Percentiles rank a stretch among this genome's conserved stretches.
Conservation (phyloP, 2,888 invertebrate species). For the Timandra comae region DNA sequence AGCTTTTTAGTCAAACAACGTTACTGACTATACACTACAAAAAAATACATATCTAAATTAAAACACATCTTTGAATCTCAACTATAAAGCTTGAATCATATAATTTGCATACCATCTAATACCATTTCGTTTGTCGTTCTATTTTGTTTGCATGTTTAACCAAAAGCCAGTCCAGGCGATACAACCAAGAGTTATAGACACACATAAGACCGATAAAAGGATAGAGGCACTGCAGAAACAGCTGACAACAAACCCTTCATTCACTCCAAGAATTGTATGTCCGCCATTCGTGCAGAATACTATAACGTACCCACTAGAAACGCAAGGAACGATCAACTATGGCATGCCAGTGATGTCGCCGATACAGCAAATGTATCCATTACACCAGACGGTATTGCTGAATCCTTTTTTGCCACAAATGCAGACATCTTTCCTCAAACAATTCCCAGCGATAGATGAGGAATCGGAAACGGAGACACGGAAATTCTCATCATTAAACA, state of each 20-base stretch:
- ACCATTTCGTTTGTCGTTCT: constrained; percentile 46
- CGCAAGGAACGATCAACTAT: constrained; percentile 35
- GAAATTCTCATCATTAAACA: constrained; percentile 66
- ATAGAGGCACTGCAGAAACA: constrained; percentile 65
- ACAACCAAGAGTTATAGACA: constrained; percentile 71
- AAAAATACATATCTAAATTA: no score
- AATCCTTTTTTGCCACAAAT: constrained; percentile 64
- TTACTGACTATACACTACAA: no score
- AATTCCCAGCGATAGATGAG: constrained; percentile 62
- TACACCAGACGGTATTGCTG: constrained; percentile 61
- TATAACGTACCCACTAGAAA: constrained; percentile 40
- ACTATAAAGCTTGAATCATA: constrained; percentile 36
- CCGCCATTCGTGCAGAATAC: constrained; percentile 65
- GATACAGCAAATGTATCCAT: constrained; percentile 64
- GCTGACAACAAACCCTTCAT: constrained; percentile 68
- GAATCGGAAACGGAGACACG: constrained; percentile 49
- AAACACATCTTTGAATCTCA: no score
- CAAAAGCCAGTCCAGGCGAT: constrained; percentile 78
- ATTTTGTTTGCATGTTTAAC: constrained; percentile 54
- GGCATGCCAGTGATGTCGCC: constrained; percentile 63
- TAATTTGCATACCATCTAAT: constrained; percentile 53
- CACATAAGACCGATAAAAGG: constrained; percentile 50
- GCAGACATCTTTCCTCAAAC: constrained; percentile 60
- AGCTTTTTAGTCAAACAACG: no score
- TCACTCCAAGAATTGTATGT: constrained; percentile 65